Percentiles rank a stretch among this genome's conserved stretches.
phyloP scores from a whole-genome alignment of 2,113 vertebrate genomes.

The Campylomormyrus tamandua region DNA sequence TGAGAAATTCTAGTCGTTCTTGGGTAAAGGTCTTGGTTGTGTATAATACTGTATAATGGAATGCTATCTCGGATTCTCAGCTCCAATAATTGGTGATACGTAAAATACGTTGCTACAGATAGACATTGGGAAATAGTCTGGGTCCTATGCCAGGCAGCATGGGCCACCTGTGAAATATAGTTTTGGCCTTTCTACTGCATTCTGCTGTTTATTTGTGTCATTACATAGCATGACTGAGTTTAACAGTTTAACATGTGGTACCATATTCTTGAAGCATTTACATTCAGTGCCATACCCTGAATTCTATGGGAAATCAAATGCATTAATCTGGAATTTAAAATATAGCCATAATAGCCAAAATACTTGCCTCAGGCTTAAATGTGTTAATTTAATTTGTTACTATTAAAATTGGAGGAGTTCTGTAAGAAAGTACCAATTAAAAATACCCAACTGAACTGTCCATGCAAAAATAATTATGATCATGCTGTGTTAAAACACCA shows the following conservation, averaged over 20 bases:
- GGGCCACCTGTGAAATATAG: not conserved
- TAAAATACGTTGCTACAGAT: not conserved
- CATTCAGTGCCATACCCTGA: not conserved
- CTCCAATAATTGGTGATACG: not conserved
- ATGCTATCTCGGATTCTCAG: not conserved
- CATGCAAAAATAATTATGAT: not conserved
- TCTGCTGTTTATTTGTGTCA: not conserved
- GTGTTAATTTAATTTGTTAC: not conserved
- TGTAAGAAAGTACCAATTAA: not conserved
- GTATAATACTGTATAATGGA: not conserved
- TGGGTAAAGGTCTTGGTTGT: not conserved
- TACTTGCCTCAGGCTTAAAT: not conserved
- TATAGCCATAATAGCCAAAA: not conserved
- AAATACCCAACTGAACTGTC: not conserved
- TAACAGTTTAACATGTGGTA: not conserved
- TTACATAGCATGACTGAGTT: not conserved
- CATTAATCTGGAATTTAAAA: not conserved
- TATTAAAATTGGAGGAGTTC: not conserved
- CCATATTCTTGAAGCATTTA: not conserved
- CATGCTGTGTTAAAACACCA: not conserved
- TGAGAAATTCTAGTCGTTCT: not conserved
- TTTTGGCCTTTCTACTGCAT: not conserved
- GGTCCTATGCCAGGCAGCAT: not conserved
- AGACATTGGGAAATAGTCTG: not conserved
- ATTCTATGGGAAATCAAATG: not conserved